Evolutionary conservation across 1,140 invertebrate species (phyloP).

Genomic region (Halesus radiatus): DNA sequence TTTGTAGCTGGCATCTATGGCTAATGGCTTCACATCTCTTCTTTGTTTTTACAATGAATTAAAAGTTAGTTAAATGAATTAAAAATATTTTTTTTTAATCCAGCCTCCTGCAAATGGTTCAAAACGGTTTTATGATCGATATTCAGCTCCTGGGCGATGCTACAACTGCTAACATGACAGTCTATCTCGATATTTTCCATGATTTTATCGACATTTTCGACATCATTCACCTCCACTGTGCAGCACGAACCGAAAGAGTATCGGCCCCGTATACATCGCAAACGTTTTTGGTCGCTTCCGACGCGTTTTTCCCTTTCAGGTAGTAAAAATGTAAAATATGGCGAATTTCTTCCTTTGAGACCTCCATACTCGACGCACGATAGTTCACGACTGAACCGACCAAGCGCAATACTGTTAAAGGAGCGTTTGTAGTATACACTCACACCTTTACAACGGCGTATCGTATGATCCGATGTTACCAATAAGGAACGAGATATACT

Average conservation of each 20-base stretch:
- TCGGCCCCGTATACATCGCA: slow-evolving; percentile 15
- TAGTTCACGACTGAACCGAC: slow-evolving; percentile 21
- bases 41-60: no score
- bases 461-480: no score
- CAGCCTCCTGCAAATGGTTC: neutral
- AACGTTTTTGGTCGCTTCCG: slow-evolving; percentile 2
- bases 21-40: no score
- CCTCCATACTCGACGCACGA: neutral
- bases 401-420: slow-evolving; percentile 18
- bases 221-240: no score
- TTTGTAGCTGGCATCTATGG: no score
- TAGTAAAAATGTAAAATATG: slow-evolving; percentile 9
- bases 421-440: slow-evolving; percentile 17
- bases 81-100: no score
- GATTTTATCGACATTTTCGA: slow-evolving; percentile 25
- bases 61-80: no score
- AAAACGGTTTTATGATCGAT: slow-evolving; percentile 15
- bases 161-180: slow-evolving; percentile 15
- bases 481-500: no score
- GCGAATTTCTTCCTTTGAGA: slow-evolving; percentile 13
- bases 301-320: slow-evolving; percentile 3
- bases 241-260: slow-evolving; percentile 22
- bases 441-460: no score
- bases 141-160: slow-evolving; percentile 9
- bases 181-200: slow-evolving; percentile 27